Evolutionary conservation across 2,113 vertebrate species (phyloP), one percentile per base, ranked within the genome.

Genomic region (Perognathus longimembris): DNA sequence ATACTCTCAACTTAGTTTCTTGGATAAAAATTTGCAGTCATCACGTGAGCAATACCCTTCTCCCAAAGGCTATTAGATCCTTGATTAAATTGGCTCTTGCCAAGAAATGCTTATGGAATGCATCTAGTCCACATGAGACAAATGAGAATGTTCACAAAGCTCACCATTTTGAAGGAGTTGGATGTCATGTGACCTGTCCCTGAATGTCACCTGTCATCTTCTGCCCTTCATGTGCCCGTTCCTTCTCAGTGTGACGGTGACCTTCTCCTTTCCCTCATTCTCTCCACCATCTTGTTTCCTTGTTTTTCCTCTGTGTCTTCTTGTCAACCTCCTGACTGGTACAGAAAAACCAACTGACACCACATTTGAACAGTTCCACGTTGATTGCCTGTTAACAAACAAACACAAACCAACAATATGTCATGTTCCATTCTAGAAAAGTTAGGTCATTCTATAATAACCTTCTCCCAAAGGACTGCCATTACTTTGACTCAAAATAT

Each of bases 331-430:
- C 14, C 28, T 85, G 50, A 18, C 17, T 54, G 42, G 50, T 34
- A 75, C 9, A n/a, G 76, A 83, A 73, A 28, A 73, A 28, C 2
- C 40, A 30, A 4, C 1, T 17, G 30, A 71, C 28, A n/a, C 0
- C 7, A 9, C 38, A 88, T 70, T 64, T 61, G 21, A 73, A 3
- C 5, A 36, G 45, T 30, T 69, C 74, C 32, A 17, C 40, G 36
- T 12, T 7, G 1, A 95, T 40, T 90, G 82, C 93, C 85, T 95
- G 79, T 94, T 93, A 95, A 95, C 92, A 90, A 91, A 85, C 75
- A 67, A 93, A 91, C 54, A 87, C 93, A 86, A 81, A 80, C 28
- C 88, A 93, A 90, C 76, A 95, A n/a, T 34, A 21, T 4, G 54
- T 94, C 57, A 83, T 22, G 17, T 69, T 86, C 26, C 50, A 38